Base-by-base conservation (phyloP, 2,113 vertebrate genomes). In the Boleophthalmus pectinirostris region DNA sequence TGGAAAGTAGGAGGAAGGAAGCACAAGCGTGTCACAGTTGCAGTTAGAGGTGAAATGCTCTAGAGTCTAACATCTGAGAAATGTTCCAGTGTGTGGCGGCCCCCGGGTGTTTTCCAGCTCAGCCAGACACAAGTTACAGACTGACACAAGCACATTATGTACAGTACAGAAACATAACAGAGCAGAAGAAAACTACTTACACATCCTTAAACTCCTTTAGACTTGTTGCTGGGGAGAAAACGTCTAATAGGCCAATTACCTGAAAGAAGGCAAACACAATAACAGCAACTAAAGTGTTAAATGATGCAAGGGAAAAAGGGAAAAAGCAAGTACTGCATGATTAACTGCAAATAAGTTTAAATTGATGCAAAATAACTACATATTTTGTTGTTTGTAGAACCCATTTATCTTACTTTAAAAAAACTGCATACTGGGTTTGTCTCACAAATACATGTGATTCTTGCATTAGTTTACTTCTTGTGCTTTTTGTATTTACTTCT, bases 201-300 rank as follows among this genome's bases (percentile, higher is more conserved):
- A 99, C 97, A 83, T 99, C 98, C 85, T 88, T 98, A 93, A 99
- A 99, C 81, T 99, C 96, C 82, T 97, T 95, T 87, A 98, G 92
- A 70, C 89, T 94, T 68, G 95, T 95, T 72, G 95, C 95, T 73
- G 98, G 97, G 57, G 94, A 96, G 84, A 99, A 99, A 77, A 97
- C 98, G 72, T 99, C 98, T 87, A 99, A 87, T 68, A 99, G 93
- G 66, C 97, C 97, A 66, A 99, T 99, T 73, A 99, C 98, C 98
- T 99, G 77, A 33, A 85, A 5, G 16, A 29, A 33, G 67, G 15
- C 71, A 18, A 8, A 56, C 29, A 65, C 45, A 33, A 0, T 49
- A n/a, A 49, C 54, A 43, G 29, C 53, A 45, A 70, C n/a, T 73
- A 68, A n/a, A 69, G 16, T 18, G 47, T 16, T 8, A 51, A 29